Percentiles rank a stretch among this genome's conserved stretches.
Evolutionary conservation across 37 sponge, comb jelly and placozoan species (phyloP).

Genomic region (Haliclona indistincta): DNA sequence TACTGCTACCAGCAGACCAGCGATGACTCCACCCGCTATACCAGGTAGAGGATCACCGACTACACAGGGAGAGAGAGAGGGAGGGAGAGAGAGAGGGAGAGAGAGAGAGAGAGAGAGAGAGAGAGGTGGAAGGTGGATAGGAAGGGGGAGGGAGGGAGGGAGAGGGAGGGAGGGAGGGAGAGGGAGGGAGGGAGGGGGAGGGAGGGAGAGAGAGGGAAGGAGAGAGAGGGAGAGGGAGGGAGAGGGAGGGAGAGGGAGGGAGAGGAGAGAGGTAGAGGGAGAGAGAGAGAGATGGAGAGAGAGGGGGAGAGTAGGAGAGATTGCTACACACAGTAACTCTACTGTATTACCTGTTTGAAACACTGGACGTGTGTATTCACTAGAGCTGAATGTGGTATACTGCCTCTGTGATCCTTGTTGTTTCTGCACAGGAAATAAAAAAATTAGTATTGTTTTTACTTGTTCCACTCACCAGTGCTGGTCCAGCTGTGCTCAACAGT

Average conservation of each 20-base stretch:
- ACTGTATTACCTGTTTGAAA: not conserved
- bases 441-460: not conserved
- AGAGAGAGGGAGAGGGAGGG: not conserved
- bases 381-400: constrained; percentile 18
- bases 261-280: too few relatives aligned
- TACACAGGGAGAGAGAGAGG: too few relatives aligned
- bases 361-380: constrained; percentile 1
- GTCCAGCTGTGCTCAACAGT: not conserved
- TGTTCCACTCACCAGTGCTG: constrained; percentile 30
- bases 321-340: not conserved
- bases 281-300: too few relatives aligned
- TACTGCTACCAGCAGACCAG: too few relatives aligned
- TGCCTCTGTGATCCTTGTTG: not conserved
- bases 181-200: not conserved
- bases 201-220: not conserved
- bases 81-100: too few relatives aligned
- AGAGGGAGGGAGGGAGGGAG: too few relatives aligned
- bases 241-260: not conserved
- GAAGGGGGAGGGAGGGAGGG: too few relatives aligned
- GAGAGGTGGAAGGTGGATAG: too few relatives aligned
- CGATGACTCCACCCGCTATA: too few relatives aligned
- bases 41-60: too few relatives aligned
- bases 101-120: too few relatives aligned
- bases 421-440: not conserved
- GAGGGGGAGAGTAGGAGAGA: not conserved